phyloP scores from a whole-genome alignment of 2,888 invertebrate species.

The Andrena flavipes region DNA sequence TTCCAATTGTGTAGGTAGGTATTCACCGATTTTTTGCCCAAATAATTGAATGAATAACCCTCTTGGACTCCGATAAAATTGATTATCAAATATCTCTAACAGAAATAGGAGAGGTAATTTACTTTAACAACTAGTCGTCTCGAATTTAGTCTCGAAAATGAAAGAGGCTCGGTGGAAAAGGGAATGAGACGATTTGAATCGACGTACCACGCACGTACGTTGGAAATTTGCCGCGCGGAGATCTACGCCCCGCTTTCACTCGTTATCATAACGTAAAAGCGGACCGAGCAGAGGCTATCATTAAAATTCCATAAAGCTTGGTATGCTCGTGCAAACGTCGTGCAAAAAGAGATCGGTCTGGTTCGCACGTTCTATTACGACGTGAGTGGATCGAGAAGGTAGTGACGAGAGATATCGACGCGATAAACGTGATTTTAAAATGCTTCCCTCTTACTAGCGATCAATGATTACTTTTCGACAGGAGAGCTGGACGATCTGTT shows the following conservation, averaged over 20 bases:
- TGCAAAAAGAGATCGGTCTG: conserved; percentile 55
- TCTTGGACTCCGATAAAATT: not conserved
- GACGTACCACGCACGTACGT: conserved; percentile 20
- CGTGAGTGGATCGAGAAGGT: conserved; percentile 34
- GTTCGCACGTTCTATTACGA: conserved; percentile 57
- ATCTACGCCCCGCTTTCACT: conserved; percentile 50
- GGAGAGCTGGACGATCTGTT: not conserved
- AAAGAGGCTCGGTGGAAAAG: not conserved
- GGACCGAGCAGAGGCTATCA: conserved; percentile 55
- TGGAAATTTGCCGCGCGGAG: conserved; percentile 43
- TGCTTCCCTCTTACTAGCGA: conserved; percentile 7
- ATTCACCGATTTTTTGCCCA: not conserved
- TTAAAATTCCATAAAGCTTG: conserved; percentile 68
- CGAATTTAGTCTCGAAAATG: not conserved
- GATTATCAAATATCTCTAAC: too few species aligned
- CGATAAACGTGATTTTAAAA: conserved; percentile 33
- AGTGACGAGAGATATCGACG: conserved; percentile 25
- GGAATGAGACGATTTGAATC: conserved; percentile 17
- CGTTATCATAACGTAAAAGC: conserved; percentile 63
- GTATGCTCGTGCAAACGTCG: conserved; percentile 41
- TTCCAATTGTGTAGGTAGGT: not conserved
- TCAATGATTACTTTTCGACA: not conserved
- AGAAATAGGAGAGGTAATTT: not conserved
- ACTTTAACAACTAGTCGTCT: not conserved
- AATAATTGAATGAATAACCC: not conserved